phyloP scores from a whole-genome alignment of 2,797 vertebrate species.

The Falco concolor region DNA sequence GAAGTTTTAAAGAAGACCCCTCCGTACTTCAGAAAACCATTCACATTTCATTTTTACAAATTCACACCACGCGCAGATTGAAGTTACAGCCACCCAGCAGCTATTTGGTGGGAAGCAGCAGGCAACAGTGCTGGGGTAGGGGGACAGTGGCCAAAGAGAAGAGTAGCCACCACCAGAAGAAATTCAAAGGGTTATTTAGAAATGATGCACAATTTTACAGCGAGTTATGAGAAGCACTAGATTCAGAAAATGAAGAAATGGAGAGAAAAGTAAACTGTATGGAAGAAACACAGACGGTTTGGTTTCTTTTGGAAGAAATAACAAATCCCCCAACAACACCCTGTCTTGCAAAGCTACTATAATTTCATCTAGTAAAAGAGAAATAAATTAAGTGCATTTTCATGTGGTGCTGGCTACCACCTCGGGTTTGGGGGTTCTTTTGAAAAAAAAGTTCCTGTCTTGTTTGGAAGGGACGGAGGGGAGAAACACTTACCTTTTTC shows the following conservation, averaged over 20 bases:
- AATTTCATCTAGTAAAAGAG: background rate
- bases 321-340: background rate
- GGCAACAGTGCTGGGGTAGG: background rate
- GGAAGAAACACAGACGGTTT: background rate
- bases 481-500: conserved; percentile 31
- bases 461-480: background rate
- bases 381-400: background rate
- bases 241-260: background rate
- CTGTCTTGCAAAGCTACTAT: background rate
- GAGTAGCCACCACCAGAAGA: background rate
- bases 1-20: background rate
- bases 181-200: background rate
- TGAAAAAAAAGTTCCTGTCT: background rate
- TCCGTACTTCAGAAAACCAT: background rate
- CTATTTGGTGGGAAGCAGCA: background rate
- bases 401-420: background rate
- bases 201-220: background rate
- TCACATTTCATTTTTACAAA: background rate
- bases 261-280: background rate
- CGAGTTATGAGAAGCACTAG: background rate
- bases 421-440: background rate
- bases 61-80: background rate
- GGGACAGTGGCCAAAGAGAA: background rate
- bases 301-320: background rate
- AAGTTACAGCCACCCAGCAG: background rate